These are phyloP conservation scores for Drosophila neonasuta DNA, from an alignment of 2,888 invertebrate genomes.

Conservation along the genomic window DNA sequence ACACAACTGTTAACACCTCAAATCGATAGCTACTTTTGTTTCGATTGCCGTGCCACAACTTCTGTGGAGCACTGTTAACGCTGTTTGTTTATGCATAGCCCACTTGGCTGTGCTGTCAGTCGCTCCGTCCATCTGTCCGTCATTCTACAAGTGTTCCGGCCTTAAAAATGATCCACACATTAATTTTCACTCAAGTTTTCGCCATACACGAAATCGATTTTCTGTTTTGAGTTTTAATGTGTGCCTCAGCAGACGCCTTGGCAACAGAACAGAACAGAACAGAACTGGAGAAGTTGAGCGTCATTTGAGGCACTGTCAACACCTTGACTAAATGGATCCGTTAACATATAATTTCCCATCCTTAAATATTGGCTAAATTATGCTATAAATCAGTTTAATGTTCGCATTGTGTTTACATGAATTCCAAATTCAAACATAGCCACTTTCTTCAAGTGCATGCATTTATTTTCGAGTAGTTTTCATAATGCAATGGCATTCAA, in stretches of 20 bases:
- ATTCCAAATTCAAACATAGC: slow-evolving; percentile 6
- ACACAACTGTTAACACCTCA: not conserved
- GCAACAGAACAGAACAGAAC: slow-evolving; percentile 5
- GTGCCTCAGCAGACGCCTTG: not conserved
- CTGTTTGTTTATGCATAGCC: slow-evolving; percentile 47
- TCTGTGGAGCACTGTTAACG: slow-evolving; percentile 47
- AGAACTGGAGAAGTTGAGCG: not conserved
- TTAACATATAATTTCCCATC: slow-evolving; percentile 48
- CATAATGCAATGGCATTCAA: slow-evolving; percentile 36
- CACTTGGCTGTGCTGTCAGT: slow-evolving; percentile 36
- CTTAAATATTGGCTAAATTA: slow-evolving; percentile 56
- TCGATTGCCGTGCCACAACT: slow-evolving; percentile 23
- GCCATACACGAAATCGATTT: slow-evolving; percentile 51
- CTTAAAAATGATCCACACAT: slow-evolving; percentile 47
- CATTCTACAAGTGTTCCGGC: slow-evolving; percentile 54
- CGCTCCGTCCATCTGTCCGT: slow-evolving; percentile 5
- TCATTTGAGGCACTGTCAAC: slow-evolving; percentile 52
- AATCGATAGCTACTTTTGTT: not conserved
- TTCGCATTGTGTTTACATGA: slow-evolving; percentile 40
- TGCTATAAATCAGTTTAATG: slow-evolving; percentile 66
- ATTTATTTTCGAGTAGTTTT: slow-evolving; percentile 21
- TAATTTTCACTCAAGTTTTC: slow-evolving; percentile 59
- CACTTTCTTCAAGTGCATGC: slow-evolving; percentile 27
- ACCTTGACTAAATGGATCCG: slow-evolving; percentile 53
- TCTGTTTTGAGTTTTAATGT: slow-evolving; percentile 38